Base-by-base conservation (phyloP, 2,888 invertebrate genomes). In the Sarcophaga carnaria region DNA sequence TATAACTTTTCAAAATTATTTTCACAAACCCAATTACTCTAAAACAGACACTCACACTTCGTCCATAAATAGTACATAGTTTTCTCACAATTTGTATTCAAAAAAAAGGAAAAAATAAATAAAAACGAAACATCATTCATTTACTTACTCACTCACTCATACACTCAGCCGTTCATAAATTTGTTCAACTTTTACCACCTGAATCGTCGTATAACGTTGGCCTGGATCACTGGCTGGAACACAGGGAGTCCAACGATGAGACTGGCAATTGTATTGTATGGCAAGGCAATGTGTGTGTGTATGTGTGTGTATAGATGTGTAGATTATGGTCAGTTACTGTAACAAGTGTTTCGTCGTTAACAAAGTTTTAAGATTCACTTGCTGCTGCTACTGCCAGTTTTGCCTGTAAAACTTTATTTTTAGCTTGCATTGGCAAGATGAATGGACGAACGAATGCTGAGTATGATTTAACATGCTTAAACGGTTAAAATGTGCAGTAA, bases 311-410 rank as follows among this genome's bases (percentile, higher is more conserved):
- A 10, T 37, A 8, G 37, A 1, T 37, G 37, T 37, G 8, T 37
- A 37, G 14, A 54, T 54, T 54, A 54, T 54, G 80, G 83, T 77
- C 86, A 74, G 80, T 80, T 59, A 67, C n/a, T 47, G 81, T 63
- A 87, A 84, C 84, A 83, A 84, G 80, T 87, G 86, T 66, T 77
- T 77, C 20, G 47, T 77, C 20, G 47, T 77, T 60, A 81, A 80
- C 71, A 75, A 77, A 64, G 82, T 78, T 83, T 82, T 72, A 72
- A 78, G 37, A 66, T 20, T 45, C 45, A 67, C n/a, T 22, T 64
- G 75, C 20, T 75, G 64, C 62, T 25, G 25, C 74, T 25, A 37
- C 27, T 75, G 75, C 72, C 17, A 14, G 59, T 17, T 17, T 22
- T 22, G 54, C 17, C 54, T 54, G 54, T 14, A 54, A 54, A 54